These are phyloP conservation scores for Saxicola maurus DNA, from an alignment of 2,797 vertebrate species.

Conservation along the genomic window DNA sequence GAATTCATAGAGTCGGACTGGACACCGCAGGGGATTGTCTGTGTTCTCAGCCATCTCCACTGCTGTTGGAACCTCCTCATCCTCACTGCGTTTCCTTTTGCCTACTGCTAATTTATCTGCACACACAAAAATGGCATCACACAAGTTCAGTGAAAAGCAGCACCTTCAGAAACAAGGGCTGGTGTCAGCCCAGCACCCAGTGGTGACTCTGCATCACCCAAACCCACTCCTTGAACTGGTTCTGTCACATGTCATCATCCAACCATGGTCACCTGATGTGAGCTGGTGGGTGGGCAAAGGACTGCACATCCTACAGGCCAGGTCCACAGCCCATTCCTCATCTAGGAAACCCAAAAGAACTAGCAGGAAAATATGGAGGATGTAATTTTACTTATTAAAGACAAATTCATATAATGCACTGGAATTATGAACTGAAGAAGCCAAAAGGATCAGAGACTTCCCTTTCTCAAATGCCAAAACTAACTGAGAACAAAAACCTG, in stretches of 20 bases:
- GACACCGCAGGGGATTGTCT: slow-evolving; percentile 92
- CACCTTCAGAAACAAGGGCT: neutral
- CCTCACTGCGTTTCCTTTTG: slow-evolving; percentile 86
- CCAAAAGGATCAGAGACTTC: neutral
- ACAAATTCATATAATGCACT: neutral
- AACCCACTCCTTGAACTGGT: neutral
- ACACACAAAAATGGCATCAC: neutral
- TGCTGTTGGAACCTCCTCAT: slow-evolving; percentile 74
- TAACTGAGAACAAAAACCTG: neutral
- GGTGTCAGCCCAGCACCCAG: neutral
- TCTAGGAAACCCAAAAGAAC: neutral
- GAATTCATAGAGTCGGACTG: slow-evolving; percentile 94
- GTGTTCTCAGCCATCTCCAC: slow-evolving; percentile 95
- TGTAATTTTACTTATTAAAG: neutral
- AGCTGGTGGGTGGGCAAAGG: neutral
- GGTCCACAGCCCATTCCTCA: neutral
- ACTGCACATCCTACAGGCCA: neutral
- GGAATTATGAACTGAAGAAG: neutral
- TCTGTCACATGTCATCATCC: neutral
- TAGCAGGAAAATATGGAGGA: neutral
- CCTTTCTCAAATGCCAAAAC: neutral
- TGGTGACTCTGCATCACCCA: neutral
- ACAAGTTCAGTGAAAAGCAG: neutral
- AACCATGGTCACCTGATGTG: neutral
- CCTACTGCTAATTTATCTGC: slow-evolving; percentile 78